These are phyloP conservation scores for Meda fulgida DNA, from an alignment of 2,797 vertebrate genomes.

Conservation along the genomic window DNA sequence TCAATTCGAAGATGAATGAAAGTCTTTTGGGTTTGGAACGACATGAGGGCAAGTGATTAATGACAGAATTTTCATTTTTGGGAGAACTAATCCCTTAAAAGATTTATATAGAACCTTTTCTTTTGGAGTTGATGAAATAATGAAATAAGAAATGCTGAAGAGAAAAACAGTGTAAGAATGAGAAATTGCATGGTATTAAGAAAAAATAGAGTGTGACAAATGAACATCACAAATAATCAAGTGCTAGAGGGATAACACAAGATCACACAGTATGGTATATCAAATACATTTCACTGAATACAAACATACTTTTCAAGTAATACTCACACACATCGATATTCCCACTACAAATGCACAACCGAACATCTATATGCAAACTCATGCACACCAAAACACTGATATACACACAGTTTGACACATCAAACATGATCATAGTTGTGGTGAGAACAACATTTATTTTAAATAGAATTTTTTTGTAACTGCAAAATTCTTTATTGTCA, in stretches of 20 bases:
- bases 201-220: background rate
- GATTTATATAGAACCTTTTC: too few species aligned
- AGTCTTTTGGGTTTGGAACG: too few species aligned
- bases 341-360: background rate
- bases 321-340: background rate
- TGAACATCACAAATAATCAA: conserved; percentile 5
- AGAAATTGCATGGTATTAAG: background rate
- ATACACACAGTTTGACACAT: conserved; percentile 6
- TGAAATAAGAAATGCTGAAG: too few species aligned
- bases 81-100: too few species aligned
- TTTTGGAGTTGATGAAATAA: too few species aligned
- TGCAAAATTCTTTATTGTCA: background rate
- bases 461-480: background rate
- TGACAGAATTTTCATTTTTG: too few species aligned
- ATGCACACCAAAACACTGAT: background rate
- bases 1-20: too few species aligned
- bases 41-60: too few species aligned
- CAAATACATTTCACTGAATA: background rate
- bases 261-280: background rate
- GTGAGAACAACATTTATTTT: background rate
- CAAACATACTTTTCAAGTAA: background rate
- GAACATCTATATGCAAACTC: background rate
- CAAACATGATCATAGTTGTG: background rate
- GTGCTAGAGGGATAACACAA: background rate
- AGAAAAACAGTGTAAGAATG: too few species aligned